These are phyloP conservation scores for Cepaea hortensis DNA, from an alignment of 2,888 invertebrate genomes.

Conservation along the genomic window DNA sequence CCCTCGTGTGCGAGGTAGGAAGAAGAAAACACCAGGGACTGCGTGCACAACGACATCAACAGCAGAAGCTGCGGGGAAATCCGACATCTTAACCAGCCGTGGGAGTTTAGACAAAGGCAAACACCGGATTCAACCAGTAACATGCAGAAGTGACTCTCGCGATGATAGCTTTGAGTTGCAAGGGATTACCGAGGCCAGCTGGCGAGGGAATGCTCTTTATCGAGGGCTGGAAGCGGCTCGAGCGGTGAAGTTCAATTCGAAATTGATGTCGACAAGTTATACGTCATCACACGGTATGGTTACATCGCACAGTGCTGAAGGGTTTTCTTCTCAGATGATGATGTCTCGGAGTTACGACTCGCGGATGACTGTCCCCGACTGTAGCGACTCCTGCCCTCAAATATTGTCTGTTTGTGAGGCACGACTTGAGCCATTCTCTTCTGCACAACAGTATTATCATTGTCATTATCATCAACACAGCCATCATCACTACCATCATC, in stretches of 20 bases:
- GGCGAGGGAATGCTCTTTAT: slow-evolving; percentile 33
- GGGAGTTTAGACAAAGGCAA: neutral
- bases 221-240: slow-evolving; percentile 31
- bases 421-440: slow-evolving; percentile 6
- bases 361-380: slow-evolving; percentile 38
- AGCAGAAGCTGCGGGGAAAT: neutral
- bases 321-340: slow-evolving; percentile 28
- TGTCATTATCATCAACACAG: neutral
- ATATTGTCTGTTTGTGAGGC: slow-evolving; percentile 37
- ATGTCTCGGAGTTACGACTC: slow-evolving; percentile 40
- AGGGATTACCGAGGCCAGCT: slow-evolving; percentile 10
- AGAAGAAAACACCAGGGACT: slow-evolving; percentile 59
- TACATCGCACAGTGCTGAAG: slow-evolving; percentile 45
- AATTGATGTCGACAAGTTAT: slow-evolving; percentile 2
- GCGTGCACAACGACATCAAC: neutral
- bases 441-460: slow-evolving; percentile 39
- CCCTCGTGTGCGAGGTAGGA: slow-evolving; percentile 62
- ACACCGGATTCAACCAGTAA: too few relatives aligned
- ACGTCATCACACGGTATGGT: slow-evolving; percentile 33
- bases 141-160: neutral
- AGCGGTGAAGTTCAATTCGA: slow-evolving; percentile 26
- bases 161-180: slow-evolving; percentile 5
- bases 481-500: slow-evolving; percentile 40
- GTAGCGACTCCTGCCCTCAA: slow-evolving; percentile 25
- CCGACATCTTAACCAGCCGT: neutral